Percentiles rank a stretch among this genome's conserved stretches.
phyloP scores from a whole-genome alignment of 1,140 invertebrate species.

The Campoletis sonorensis region DNA sequence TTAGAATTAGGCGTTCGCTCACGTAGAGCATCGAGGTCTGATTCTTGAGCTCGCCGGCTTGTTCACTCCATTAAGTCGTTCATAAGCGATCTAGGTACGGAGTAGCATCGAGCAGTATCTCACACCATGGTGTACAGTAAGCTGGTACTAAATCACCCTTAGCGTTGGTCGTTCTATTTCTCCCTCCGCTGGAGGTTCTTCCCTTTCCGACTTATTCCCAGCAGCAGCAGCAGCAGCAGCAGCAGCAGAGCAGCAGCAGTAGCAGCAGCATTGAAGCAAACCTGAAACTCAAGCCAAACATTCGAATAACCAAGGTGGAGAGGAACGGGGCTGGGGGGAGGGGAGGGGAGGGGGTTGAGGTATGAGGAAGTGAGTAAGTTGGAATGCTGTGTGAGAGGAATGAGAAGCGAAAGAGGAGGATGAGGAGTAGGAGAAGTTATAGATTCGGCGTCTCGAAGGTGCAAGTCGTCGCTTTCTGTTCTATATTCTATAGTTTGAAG shows the following conservation, averaged over 20 bases:
- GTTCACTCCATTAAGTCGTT: conserved; percentile 74
- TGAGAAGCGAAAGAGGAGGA: conserved; percentile 19
- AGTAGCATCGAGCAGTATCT: conserved; percentile 57
- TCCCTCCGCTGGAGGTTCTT: conserved; percentile 45
- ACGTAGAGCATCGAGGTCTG: conserved; percentile 28
- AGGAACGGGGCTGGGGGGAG: background rate
- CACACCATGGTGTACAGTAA: conserved; percentile 61
- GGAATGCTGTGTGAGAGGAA: conserved; percentile 15
- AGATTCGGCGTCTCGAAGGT: conserved; percentile 48
- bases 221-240: conserved; percentile 45
- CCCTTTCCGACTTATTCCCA: conserved; percentile 48
- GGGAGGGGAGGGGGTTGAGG: background rate
- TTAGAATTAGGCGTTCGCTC: background rate
- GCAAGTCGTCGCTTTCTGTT: conserved; percentile 45
- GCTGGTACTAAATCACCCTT: conserved; percentile 71
- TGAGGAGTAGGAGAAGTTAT: conserved; percentile 4
- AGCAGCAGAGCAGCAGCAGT: background rate
- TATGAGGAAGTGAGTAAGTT: conserved; percentile 37
- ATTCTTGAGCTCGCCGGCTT: conserved; percentile 46
- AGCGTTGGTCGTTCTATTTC: conserved; percentile 47
- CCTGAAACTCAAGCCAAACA: conserved; percentile 73
- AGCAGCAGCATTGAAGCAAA: conserved; percentile 59
- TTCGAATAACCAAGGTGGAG: conserved; percentile 57
- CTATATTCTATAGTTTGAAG: conserved; percentile 37
- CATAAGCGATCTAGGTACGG: conserved; percentile 67